Percentiles rank a stretch among this genome's conserved stretches.
phyloP scores from a whole-genome alignment of 2,797 vertebrate species.

The Sarcophilus harrisii region DNA sequence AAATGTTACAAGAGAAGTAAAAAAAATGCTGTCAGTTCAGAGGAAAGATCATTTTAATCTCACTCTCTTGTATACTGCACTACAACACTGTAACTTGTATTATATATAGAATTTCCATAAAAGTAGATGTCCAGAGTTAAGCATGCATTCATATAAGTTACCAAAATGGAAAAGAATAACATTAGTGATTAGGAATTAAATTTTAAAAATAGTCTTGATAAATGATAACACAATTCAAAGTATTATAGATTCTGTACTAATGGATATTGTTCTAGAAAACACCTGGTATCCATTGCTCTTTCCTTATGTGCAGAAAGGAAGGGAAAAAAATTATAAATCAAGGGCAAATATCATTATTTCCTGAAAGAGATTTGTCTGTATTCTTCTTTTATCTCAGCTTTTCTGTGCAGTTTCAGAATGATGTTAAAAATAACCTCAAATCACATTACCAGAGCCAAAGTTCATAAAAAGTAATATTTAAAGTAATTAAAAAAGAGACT shows the following conservation, averaged over 20 bases:
- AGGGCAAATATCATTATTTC: not conserved
- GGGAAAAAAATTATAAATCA: constrained; percentile 4
- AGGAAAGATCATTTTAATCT: not conserved
- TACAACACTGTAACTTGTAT: not conserved
- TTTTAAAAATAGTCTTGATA: not conserved
- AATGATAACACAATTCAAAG: not conserved
- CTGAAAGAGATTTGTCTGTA: not conserved
- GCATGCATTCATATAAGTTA: not conserved
- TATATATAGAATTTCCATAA: not conserved
- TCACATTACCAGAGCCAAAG: not conserved
- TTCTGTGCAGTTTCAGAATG: not conserved
- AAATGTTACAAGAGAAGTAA: not conserved
- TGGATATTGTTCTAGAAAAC: not conserved
- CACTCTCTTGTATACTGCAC: not conserved
- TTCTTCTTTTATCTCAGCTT: not conserved
- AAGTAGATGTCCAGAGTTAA: not conserved
- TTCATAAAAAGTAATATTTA: not conserved
- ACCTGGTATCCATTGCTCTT: not conserved
- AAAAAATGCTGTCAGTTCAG: not conserved
- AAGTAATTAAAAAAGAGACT: not conserved
- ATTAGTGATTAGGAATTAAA: not conserved
- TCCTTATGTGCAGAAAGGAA: not conserved
- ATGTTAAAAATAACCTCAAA: not conserved
- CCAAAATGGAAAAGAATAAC: not conserved
- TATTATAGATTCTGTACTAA: not conserved